A percentile compares a stretch with the other conserved stretches of the same genome.
Conservation (phyloP, 2,888 invertebrate species). For the Chloromyia formosa region DNA sequence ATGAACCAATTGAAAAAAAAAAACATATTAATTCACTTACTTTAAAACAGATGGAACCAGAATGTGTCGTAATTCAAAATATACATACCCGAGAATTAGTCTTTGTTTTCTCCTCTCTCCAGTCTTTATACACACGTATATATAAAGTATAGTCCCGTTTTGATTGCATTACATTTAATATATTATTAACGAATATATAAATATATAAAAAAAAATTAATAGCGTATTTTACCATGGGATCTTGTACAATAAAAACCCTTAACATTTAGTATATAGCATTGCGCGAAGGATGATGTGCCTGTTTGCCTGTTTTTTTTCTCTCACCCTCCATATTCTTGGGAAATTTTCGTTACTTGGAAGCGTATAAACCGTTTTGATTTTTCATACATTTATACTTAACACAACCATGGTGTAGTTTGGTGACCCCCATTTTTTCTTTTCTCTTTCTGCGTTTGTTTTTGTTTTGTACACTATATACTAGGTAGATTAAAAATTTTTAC, state of each 20-base stretch:
- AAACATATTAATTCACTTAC: neutral
- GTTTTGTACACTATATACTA: slow-evolving; percentile 31
- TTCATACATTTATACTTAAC: neutral
- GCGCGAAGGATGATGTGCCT: slow-evolving; percentile 41
- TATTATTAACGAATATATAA: slow-evolving; percentile 37
- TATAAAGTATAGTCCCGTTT: slow-evolving; percentile 30
- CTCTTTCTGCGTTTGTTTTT: slow-evolving; percentile 9
- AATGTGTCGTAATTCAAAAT: neutral
- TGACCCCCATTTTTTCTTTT: neutral
- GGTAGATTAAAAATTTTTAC: slow-evolving; percentile 43
- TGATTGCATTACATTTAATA: slow-evolving; percentile 39
- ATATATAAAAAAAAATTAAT: slow-evolving; percentile 18
- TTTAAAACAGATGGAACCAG: neutral
- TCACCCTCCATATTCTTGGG: neutral
- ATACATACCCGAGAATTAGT: neutral
- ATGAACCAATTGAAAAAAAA: slow-evolving; percentile 16
- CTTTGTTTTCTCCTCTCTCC: slow-evolving; percentile 15
- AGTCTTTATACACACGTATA: slow-evolving; percentile 18
- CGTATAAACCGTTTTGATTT: neutral
- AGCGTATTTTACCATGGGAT: slow-evolving; percentile 37
- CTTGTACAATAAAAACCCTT: slow-evolving; percentile 30
- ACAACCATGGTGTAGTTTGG: neutral
- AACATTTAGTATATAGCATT: slow-evolving; percentile 21
- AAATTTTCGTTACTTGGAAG: neutral
- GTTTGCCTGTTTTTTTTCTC: slow-evolving; percentile 21